Evolutionary conservation across 2,888 invertebrate genomes (phyloP).

Genomic region (Aphidius colemani): DNA sequence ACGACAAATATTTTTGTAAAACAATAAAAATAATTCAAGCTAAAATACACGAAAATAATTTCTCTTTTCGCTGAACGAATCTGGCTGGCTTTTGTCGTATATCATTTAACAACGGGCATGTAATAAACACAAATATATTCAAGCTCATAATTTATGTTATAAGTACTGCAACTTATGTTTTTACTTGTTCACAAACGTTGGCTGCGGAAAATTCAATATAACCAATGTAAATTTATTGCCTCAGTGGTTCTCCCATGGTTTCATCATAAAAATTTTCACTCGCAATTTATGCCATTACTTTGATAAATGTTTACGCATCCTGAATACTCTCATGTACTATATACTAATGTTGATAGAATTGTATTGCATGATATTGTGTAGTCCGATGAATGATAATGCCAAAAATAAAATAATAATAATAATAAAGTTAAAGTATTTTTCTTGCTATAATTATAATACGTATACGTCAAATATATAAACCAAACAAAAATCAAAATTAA

Average conservation of each 20-base stretch:
- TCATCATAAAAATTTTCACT: not conserved
- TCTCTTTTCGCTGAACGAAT: conserved; percentile 35
- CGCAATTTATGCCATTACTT: not conserved
- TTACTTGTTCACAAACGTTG: not conserved
- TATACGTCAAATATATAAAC: conserved; percentile 34
- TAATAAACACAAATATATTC: not conserved
- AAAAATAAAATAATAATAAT: too few relatives aligned
- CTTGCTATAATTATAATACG: too few relatives aligned
- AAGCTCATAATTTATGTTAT: conserved; percentile 20
- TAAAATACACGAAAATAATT: not conserved
- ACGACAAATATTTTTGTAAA: too few relatives aligned
- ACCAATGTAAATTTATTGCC: conserved; percentile 28
- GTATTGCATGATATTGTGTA: not conserved
- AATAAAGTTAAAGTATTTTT: too few relatives aligned
- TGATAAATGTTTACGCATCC: not conserved
- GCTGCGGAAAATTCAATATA: conserved; percentile 30
- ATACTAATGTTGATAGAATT: not conserved
- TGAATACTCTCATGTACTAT: not conserved
- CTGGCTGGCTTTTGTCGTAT: conserved; percentile 34
- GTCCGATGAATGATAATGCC: too few relatives aligned
- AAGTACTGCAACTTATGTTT: conserved; percentile 5
- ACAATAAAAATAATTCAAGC: too few relatives aligned
- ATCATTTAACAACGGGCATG: conserved; percentile 8
- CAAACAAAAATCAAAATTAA: conserved; percentile 17
- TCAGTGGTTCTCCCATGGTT: not conserved